phyloP scores from a whole-genome alignment of 2,888 invertebrate genomes.

The Coremacera marginata region DNA sequence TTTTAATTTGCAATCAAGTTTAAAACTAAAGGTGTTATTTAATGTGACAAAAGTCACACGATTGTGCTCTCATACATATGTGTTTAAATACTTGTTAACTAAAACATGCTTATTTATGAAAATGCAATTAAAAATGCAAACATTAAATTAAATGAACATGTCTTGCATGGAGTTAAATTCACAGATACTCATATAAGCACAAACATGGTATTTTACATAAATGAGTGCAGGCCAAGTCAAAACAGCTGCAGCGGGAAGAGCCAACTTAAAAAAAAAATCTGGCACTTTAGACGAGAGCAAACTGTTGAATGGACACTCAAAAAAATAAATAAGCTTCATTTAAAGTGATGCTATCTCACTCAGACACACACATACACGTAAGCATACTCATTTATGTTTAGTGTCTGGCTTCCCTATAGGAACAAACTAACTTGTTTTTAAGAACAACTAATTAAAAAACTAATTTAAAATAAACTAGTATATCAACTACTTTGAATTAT shows the following conservation, averaged over 20 bases:
- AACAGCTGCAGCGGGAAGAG: not conserved
- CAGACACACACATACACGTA: not conserved
- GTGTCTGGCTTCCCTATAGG: too few relatives aligned
- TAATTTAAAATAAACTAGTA: too few relatives aligned
- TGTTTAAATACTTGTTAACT: too few relatives aligned
- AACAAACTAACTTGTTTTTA: too few relatives aligned
- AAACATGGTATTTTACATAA: not conserved
- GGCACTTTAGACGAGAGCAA: slow-evolving; percentile 12
- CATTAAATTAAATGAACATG: slow-evolving; percentile 19
- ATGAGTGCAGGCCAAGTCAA: not conserved
- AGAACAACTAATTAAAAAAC: too few relatives aligned
- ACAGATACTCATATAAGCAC: not conserved
- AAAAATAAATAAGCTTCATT: slow-evolving; percentile 14
- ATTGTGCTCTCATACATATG: too few relatives aligned
- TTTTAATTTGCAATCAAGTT: too few relatives aligned
- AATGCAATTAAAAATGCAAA: slow-evolving; percentile 25
- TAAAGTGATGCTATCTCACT: slow-evolving; percentile 17
- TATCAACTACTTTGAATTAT: too few relatives aligned
- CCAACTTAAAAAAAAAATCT: not conserved
- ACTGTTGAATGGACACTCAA: slow-evolving; percentile 24
- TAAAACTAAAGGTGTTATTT: too few relatives aligned
- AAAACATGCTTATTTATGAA: not conserved
- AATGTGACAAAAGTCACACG: too few relatives aligned
- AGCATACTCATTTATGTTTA: not conserved
- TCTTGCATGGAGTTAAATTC: not conserved